These are phyloP conservation scores for Equus przewalskii DNA, from an alignment of 2,113 vertebrate species.

Conservation along the genomic window DNA sequence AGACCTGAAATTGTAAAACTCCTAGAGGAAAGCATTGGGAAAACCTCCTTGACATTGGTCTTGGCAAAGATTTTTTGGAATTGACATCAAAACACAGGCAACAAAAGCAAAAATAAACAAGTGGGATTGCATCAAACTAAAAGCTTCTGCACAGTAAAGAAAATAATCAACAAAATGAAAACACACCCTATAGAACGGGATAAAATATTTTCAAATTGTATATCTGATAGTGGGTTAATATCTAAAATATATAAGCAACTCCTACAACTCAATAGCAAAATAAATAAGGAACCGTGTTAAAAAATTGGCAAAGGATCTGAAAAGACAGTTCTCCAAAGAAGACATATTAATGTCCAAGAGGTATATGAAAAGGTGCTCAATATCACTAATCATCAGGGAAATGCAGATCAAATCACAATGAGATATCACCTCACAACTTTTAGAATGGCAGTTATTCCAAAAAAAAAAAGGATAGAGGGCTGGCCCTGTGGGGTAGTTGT, in stretches of 20 bases:
- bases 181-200: background rate
- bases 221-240: background rate
- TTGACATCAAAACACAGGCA: background rate
- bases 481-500: no score
- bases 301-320: background rate
- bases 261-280: background rate
- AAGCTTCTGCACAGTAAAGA: background rate
- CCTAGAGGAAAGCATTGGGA: background rate
- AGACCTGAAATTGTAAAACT: background rate
- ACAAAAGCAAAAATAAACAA: background rate
- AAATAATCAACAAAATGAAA: background rate
- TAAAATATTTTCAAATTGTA: background rate
- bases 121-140: background rate
- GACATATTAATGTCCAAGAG: background rate
- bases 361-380: background rate
- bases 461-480: no score
- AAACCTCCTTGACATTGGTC: background rate
- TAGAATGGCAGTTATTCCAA: background rate
- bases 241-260: background rate
- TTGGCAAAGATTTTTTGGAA: background rate
- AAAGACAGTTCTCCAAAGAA: background rate
- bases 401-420: background rate
- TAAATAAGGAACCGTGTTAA: background rate
- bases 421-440: background rate
- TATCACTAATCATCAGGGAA: background rate